Evolutionary conservation across 2,797 vertebrate genomes (phyloP).

Genomic region (Catamblyrhynchus diadema): DNA sequence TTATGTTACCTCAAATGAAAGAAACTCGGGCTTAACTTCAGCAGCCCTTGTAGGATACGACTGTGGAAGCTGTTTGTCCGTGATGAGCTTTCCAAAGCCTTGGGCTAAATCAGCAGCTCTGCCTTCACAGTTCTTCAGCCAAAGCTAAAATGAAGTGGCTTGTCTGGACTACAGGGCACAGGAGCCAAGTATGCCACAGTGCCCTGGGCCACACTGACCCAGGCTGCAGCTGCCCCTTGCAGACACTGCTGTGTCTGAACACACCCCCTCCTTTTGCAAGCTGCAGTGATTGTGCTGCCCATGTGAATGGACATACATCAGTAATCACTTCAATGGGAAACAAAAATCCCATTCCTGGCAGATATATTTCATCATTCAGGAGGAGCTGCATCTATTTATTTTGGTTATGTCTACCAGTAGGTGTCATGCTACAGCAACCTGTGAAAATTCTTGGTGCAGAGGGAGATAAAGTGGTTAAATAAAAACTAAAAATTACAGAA

Average conservation of each 20-base stretch:
- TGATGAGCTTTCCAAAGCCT: neutral
- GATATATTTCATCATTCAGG: neutral
- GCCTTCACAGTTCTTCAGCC: neutral
- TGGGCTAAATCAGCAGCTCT: neutral
- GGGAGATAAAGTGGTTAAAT: conserved; percentile 9
- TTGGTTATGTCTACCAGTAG: conserved; percentile 64
- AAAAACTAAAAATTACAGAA: neutral
- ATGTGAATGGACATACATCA: accelerated
- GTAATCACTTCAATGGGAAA: neutral
- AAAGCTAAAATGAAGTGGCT: neutral
- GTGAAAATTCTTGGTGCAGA: conserved; percentile 18
- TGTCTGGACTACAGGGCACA: neutral
- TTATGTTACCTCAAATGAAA: neutral
- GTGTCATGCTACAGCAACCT: conserved; percentile 70
- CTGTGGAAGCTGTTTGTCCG: neutral
- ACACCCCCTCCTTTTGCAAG: neutral
- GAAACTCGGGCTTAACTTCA: neutral
- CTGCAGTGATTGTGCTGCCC: neutral
- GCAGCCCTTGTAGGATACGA: accelerated
- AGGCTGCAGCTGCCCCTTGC: neutral
- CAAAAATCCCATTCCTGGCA: neutral
- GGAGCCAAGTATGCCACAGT: neutral
- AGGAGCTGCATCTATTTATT: neutral
- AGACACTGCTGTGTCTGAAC: neutral
- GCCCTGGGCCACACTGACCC: accelerated